A percentile compares a stretch with the other conserved stretches of the same genome.
Evolutionary conservation across 2,888 invertebrate genomes (phyloP).

Genomic region (Netelia fuscicornis): DNA sequence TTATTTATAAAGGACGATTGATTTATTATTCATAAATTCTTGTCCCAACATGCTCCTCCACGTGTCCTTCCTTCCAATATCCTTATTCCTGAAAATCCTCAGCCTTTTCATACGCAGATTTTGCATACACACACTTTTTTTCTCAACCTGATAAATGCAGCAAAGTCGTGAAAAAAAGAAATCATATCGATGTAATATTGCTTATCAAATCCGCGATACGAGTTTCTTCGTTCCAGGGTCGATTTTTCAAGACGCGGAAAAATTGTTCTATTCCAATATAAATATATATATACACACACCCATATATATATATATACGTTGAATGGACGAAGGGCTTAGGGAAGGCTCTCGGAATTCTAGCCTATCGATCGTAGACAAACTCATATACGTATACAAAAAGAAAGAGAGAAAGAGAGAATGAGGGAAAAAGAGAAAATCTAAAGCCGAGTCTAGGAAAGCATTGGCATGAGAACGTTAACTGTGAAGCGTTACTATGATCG

Average conservation of each 20-base stretch:
- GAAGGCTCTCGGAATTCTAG: constrained; percentile 24
- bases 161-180: no score
- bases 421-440: constrained; percentile 37
- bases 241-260: constrained; percentile 33
- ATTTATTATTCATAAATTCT: constrained; percentile 11
- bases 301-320: neutral
- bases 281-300: neutral
- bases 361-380: constrained; percentile 50
- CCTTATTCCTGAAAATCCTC: neutral
- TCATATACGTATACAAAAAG: constrained; percentile 15
- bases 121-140: neutral
- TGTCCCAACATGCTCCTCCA: neutral
- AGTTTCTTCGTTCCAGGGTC: constrained; percentile 41
- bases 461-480: constrained; percentile 8
- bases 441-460: constrained; percentile 34
- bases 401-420: neutral
- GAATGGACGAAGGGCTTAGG: constrained; percentile 42
- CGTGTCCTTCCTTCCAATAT: neutral
- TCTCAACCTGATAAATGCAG: no score
- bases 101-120: neutral
- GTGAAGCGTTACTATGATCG: constrained; percentile 59
- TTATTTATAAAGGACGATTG: neutral
- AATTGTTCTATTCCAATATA: constrained; percentile 35
- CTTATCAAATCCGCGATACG: neutral
- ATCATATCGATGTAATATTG: no score